Percentiles rank a stretch among this genome's conserved stretches.
phyloP scores from a whole-genome alignment of 2,113 vertebrate species.

The Anhinga rufa region DNA sequence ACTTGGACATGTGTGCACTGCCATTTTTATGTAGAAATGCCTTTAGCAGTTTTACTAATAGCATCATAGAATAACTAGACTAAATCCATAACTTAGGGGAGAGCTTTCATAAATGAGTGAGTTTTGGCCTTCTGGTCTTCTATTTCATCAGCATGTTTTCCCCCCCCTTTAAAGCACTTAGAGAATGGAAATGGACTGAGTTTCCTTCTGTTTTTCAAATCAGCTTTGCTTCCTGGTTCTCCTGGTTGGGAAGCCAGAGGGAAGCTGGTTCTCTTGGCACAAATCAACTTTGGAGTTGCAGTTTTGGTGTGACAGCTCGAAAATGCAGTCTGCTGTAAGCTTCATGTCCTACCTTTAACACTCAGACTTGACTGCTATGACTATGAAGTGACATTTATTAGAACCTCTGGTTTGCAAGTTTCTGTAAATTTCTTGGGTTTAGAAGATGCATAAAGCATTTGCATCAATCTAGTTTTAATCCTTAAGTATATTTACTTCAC shows the following conservation, averaged over 20 bases:
- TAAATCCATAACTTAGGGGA: background rate
- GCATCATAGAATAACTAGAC: background rate
- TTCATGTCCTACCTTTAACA: background rate
- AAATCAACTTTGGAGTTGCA: background rate
- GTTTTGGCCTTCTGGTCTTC: background rate
- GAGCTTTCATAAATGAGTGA: background rate
- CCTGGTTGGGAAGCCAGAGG: background rate
- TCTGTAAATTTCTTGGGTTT: background rate
- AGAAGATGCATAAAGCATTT: background rate
- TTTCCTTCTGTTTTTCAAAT: background rate
- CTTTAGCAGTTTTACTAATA: background rate
- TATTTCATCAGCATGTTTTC: background rate
- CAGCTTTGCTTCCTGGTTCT: background rate
- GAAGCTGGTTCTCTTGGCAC: background rate
- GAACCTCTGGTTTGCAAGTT: background rate
- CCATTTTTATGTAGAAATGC: conserved; percentile 6
- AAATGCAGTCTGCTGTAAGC: background rate
- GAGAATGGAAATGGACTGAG: background rate
- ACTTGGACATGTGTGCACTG: background rate
- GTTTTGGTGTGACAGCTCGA: background rate
- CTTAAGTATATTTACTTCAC: background rate
- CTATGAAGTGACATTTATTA: background rate
- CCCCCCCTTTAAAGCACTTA: background rate
- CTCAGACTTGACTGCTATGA: background rate
- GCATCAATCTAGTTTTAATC: background rate